phyloP scores from a whole-genome alignment of 2,113 vertebrate species.

The Prunella himalayana region DNA sequence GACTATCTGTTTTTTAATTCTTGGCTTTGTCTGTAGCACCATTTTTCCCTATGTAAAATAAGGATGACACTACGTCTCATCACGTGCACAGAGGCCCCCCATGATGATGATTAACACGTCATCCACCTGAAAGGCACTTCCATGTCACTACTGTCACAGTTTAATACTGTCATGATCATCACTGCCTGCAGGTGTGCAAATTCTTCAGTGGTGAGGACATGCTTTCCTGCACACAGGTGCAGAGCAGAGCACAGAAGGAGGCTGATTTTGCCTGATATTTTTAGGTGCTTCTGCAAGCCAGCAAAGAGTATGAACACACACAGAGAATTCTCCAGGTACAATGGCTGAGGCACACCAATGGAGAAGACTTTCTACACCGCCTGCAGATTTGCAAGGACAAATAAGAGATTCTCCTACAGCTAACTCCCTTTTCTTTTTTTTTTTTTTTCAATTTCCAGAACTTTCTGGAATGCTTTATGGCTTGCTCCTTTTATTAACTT shows the following conservation, averaged over 20 bases:
- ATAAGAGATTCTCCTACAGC: not conserved
- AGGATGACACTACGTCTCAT: not conserved
- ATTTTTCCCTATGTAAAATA: not conserved
- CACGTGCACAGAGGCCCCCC: not conserved
- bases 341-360: not conserved
- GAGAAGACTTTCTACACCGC: not conserved
- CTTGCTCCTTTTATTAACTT: not conserved
- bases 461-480: not conserved
- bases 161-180: not conserved
- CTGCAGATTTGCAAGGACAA: not conserved
- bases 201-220: not conserved
- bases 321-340: rapidly evolving
- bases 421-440: not conserved
- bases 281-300: not conserved
- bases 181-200: not conserved
- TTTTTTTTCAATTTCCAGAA: not conserved
- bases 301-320: not conserved
- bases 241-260: not conserved
- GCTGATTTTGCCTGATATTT: not conserved
- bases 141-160: not conserved
- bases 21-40: not conserved
- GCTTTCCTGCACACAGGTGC: not conserved
- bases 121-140: not conserved
- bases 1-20: not conserved
- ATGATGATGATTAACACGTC: rapidly evolving